Base-by-base conservation (phyloP, 2,888 invertebrate species). In the Ceramica pisi region DNA sequence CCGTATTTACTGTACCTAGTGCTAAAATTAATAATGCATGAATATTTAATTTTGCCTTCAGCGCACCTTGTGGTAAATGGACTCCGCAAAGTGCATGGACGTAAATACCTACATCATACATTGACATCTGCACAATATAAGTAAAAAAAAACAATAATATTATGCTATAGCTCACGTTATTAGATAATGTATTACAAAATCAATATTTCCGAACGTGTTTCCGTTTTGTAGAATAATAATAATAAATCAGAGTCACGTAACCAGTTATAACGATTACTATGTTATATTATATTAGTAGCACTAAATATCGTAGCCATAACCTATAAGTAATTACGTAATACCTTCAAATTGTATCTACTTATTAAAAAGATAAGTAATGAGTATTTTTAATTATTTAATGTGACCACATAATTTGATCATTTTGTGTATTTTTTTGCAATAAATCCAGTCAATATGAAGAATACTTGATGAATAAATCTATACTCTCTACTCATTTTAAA, bases 171-270 rank as follows among this genome's bases (percentile, higher is more conserved):
- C 44, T 21, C 44, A 75, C 26, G 55, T 46, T 75, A 41, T 76
- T 76, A 76, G 35, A 50, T 44, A 67, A 67, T 57, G 46, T 56
- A 50, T 74, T 68, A 56, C 50, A 19, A 56, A 75, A 61, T 23
- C 10, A 16, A 61, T 46, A n/a, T 66, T 38, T 67, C 19, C 3
- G 38, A 59, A 48, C 67, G 59, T 73, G 66, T 31, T 35, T 41
- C 10, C 23, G 26, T 41, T 31, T 41, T 7, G 56, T 26, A 21
- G 26, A 26, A 21, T 21, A n/a, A 35, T 55, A 19, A 26, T 23
- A 21, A 48, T 55, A 57, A 38, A 55, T 71, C 35, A 16, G 12
- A 67, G 76, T 55, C 59, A 60, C 48, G 53, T 59, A 67, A 71
- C n/a, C n/a, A 23, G 12, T 26, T 56, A 69, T 12, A 16, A 53